Conservation (phyloP, 2,797 vertebrate genomes). For the Bradypodion ventrale region DNA sequence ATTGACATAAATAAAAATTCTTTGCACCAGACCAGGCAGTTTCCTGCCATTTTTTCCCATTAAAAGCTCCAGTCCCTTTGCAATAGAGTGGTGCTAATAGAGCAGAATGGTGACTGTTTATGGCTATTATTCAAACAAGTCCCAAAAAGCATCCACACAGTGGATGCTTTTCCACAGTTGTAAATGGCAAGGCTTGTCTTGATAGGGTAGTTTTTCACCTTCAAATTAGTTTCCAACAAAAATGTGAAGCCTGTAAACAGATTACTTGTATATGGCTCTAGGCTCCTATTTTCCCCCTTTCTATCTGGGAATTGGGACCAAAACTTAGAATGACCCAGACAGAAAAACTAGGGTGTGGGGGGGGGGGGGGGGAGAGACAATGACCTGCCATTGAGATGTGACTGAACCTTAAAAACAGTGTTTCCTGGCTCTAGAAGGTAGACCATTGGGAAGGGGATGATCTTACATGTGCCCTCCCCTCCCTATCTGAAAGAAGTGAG, state of each 20-base stretch:
- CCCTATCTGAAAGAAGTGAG: constrained; percentile 38
- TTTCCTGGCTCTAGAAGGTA: constrained; percentile 24
- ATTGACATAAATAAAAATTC: constrained; percentile 35
- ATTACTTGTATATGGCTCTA: constrained; percentile 29
- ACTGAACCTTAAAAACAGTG: constrained; percentile 41
- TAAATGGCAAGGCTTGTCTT: background rate
- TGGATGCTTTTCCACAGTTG: constrained; percentile 58
- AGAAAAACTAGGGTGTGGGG: constrained; percentile 39
- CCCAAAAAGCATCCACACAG: constrained; percentile 28
- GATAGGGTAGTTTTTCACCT: constrained; percentile 38
- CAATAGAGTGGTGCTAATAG: constrained; percentile 9
- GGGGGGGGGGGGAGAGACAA: constrained; percentile 19
- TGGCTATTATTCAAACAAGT: constrained; percentile 53
- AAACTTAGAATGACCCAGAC: constrained; percentile 27
- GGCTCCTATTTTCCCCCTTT: constrained; percentile 42
- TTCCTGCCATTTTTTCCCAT: constrained; percentile 17
- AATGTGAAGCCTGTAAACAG: constrained; percentile 42
- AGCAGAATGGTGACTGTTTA: constrained; percentile 49
- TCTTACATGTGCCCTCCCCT: constrained; percentile 28
- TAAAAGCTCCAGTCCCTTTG: constrained; percentile 33
- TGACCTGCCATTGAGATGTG: constrained; percentile 42
- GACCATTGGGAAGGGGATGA: constrained; percentile 50
- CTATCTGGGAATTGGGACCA: constrained; percentile 57
- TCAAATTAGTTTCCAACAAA: constrained; percentile 54
- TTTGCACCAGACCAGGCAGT: constrained; percentile 18